A percentile compares a stretch with the other conserved stretches of the same genome.
Conservation (phyloP, 2,888 invertebrate species). For the Eustalomyia histrio region DNA sequence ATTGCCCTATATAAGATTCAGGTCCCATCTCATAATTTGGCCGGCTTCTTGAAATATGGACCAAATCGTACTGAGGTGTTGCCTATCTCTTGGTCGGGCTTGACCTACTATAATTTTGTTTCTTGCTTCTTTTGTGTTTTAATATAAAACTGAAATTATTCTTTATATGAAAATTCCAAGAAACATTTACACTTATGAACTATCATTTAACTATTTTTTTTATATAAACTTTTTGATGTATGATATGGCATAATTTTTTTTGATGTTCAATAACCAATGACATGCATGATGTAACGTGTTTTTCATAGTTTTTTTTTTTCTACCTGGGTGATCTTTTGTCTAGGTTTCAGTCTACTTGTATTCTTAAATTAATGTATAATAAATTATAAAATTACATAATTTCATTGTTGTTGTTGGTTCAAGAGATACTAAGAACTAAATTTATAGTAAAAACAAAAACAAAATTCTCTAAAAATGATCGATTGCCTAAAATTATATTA, state of each 20-base stretch:
- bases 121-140: too few relatives aligned
- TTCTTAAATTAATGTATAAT: constrained; percentile 32
- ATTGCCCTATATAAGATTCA: too few relatives aligned
- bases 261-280: constrained; percentile 43
- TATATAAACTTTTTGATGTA: constrained; percentile 26
- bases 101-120: background rate
- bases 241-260: constrained; percentile 32
- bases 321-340: constrained; percentile 54
- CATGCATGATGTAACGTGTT: constrained; percentile 52
- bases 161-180: too few relatives aligned
- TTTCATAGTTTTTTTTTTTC: constrained; percentile 3
- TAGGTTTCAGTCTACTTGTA: constrained; percentile 5
- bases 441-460: background rate
- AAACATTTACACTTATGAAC: background rate
- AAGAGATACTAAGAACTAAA: constrained; percentile 26
- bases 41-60: too few relatives aligned
- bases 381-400: constrained; percentile 56
- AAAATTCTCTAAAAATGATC: constrained; percentile 41
- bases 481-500: constrained; percentile 53
- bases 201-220: background rate
- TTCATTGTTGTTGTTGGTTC: constrained; percentile 18
- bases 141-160: too few relatives aligned
- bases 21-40: too few relatives aligned
- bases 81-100: background rate
- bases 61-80: too few relatives aligned